phyloP scores from a whole-genome alignment of 2,113 vertebrate genomes.

The Clupea harengus region DNA sequence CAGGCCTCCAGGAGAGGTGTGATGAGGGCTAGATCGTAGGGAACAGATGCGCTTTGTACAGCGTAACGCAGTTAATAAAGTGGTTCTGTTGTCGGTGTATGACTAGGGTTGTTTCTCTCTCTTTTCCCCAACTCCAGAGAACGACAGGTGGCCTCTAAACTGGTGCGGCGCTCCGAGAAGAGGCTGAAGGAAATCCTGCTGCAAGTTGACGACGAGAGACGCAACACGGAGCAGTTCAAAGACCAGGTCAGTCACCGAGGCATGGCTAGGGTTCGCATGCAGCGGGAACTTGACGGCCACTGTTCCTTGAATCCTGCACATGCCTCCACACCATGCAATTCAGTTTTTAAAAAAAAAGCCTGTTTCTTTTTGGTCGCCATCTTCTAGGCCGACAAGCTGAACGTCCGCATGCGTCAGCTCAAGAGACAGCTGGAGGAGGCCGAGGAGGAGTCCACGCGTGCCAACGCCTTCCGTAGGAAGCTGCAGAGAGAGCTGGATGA shows the following conservation, averaged over 20 bases:
- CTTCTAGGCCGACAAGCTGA: slow-evolving; percentile 74
- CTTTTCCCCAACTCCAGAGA: slow-evolving; percentile 70
- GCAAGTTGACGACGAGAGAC: slow-evolving; percentile 91
- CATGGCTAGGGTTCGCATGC: neutral
- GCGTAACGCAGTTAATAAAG: neutral
- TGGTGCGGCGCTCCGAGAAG: slow-evolving; percentile 86
- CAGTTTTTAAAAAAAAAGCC: neutral
- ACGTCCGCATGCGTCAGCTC: slow-evolving; percentile 78
- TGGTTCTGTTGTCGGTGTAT: neutral
- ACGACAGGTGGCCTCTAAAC: slow-evolving; percentile 83
- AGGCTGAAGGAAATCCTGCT: slow-evolving; percentile 90
- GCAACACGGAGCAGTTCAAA: slow-evolving; percentile 87
- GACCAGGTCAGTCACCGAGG: slow-evolving; percentile 75
- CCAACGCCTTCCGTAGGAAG: slow-evolving; percentile 78
- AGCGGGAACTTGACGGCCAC: no score
- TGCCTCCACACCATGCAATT: neutral
- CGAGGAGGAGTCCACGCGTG: slow-evolving; percentile 79
- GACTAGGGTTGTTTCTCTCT: neutral
- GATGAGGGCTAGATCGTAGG: no score
- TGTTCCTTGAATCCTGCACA: neutral
- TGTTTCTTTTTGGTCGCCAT: slow-evolving; percentile 39
- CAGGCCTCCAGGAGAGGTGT: no score
- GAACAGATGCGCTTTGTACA: neutral
- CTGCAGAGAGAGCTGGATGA: slow-evolving; percentile 86
- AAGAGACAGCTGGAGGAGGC: slow-evolving; percentile 86